Evolutionary conservation across 2,888 invertebrate genomes (phyloP), one percentile per base, ranked within the genome.

Genomic region (Abscondita cerata): DNA sequence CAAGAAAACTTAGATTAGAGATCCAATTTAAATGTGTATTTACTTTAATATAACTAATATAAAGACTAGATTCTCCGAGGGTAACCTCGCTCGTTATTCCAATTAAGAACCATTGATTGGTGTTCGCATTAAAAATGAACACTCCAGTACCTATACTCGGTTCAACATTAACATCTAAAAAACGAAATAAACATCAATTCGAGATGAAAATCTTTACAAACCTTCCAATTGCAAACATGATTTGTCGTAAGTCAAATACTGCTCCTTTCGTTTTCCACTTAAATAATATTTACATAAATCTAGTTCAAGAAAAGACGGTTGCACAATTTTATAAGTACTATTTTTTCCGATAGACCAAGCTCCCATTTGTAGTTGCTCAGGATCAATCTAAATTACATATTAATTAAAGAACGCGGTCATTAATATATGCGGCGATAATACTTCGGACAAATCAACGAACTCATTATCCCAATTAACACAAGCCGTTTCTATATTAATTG

Each of bases 381-480:
- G 8, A 11, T 15, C 19, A 1, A 11, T 19, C 44, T 44, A 19
- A 6, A 11, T 1, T 18, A 5, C n/a, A 2, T 16, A 18, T 8
- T 44, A 18, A 2, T 3, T 15, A 40, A 40, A 12, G n/a, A 44
- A 44, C 8, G 18, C 2, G 5, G 19, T 16, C 1, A 18, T 44
- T 2, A 18, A 44, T 8, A 3, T 8, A 18, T 1, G n/a, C 9
- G 1, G 8, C 13, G 6, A 1, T 15, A 9, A 16, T 19, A 44
- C 56, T 18, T 56, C 48, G 1, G 19, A 1, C 6, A 36, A 13
- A 13, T 56, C 56, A n/a, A 20, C 4, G 38, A 48, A 40, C 8
- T 48, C 56, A n/a, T 36, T 48, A 33, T 56, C 56, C 56, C 56
- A 56, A 48, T 50, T 12, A 15, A 56, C 4, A 16, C 56, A 56